Base-by-base conservation (phyloP, 2,113 vertebrate genomes). In the Genyomyrus donnyi region DNA sequence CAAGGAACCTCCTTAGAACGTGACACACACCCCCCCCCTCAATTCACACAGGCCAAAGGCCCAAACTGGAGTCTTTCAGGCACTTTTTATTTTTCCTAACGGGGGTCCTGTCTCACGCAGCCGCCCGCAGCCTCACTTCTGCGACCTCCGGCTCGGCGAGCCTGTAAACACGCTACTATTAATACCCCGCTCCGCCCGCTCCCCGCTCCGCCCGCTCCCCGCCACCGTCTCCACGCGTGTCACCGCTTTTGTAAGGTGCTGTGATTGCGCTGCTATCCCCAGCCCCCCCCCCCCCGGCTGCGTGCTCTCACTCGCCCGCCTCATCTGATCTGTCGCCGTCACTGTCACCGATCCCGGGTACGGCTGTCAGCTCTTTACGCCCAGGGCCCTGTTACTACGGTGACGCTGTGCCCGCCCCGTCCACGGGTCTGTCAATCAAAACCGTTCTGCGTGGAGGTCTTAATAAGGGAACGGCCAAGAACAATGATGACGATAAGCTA, bases 151-250 rank as follows among this genome's bases (percentile, higher is more conserved):
- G 74, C 87, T 91, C 89, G 52, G 89, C 24, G 91, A 87, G 89
- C 90, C 89, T 91, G 93, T 93, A 93, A 93, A 93, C 92, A 93
- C 87, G 91, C 85, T 24, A 89, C 91, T 93, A 93, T 92, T 91
- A 92, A 93, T 92, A 93, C 86, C 49, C 5, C 88, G 90, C 88
- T 89, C 48, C 77, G 90, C 90, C 21, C 48, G 48, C 49, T 91
- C 91, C 91, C 80, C 89, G 90, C 88, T 90, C 48, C 66, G 92
- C 90, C 21, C 11, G 49, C 49, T 91, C 90, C 91, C 88, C 89
- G 90, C 88, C 88, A 42, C 66, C 91, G 91, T 91, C 88, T 90
- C 88, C 88, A 89, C 86, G 90, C 74, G 53, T 90, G 89, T 88
- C 87, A 87, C 42, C 5, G 53, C 90, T 88, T 91, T 42, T 17